A percentile compares a stretch with the other conserved stretches of the same genome.
phyloP scores from a whole-genome alignment of 2,888 invertebrate species.

The Graphium colonna region DNA sequence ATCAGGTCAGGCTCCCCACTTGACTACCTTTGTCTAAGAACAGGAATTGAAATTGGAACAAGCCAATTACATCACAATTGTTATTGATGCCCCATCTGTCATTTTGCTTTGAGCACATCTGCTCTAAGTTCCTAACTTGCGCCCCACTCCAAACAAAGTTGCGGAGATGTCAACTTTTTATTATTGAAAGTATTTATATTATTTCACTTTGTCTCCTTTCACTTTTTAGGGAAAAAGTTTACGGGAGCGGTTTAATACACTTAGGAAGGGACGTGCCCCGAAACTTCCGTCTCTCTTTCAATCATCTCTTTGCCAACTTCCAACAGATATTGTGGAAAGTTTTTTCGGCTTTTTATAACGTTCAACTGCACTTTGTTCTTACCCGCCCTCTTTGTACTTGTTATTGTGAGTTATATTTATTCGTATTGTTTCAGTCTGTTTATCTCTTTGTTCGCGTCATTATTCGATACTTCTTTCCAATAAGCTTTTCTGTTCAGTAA shows the following conservation, averaged over 20 bases:
- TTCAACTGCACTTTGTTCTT: conserved; percentile 37
- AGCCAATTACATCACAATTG: background rate
- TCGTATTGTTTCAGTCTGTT: conserved; percentile 14
- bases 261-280: conserved; percentile 61
- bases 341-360: conserved; percentile 40
- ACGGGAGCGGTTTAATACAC: conserved; percentile 70
- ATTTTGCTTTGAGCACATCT: background rate
- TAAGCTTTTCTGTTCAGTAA: background rate
- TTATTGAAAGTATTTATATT: conserved; percentile 77
- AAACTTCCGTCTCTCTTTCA: conserved; percentile 63
- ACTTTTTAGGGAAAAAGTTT: conserved; percentile 57
- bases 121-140: conserved; percentile 24
- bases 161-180: conserved; percentile 69
- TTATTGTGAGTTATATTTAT: conserved; percentile 15
- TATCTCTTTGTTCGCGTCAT: background rate
- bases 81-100: background rate
- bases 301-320: conserved; percentile 61
- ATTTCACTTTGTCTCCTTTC: conserved; percentile 70
- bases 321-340: conserved; percentile 46
- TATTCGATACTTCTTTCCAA: background rate
- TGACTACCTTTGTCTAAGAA: too few species aligned
- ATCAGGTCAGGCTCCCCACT: too few species aligned
- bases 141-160: conserved; percentile 37
- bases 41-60: background rate
- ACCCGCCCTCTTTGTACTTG: conserved; percentile 24